Conservation (phyloP, 2,888 invertebrate genomes). For the Pterostichus niger region DNA sequence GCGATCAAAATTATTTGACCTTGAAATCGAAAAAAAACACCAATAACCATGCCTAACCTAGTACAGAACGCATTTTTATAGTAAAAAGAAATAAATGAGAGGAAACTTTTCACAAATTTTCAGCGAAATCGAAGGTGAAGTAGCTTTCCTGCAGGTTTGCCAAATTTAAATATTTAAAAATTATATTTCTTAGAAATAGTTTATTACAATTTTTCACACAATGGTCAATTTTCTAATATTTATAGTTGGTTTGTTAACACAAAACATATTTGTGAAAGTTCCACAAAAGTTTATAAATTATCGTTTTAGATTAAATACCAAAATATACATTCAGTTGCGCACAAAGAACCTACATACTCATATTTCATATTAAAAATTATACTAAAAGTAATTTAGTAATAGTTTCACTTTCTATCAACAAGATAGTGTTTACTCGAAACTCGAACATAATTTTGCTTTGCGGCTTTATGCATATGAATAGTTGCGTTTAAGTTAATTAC, state of each 20-base stretch:
- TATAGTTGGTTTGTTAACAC: neutral
- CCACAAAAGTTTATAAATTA: neutral
- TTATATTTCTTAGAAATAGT: no score
- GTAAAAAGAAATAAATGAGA: no score
- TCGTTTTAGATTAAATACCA: slow-evolving; percentile 38
- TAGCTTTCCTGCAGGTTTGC: no score
- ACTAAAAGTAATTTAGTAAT: slow-evolving; percentile 12
- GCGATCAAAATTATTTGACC: no score
- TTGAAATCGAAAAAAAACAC: no score
- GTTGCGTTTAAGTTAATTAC: slow-evolving; percentile 13
- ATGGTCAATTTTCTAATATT: neutral
- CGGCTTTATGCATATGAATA: slow-evolving; percentile 17
- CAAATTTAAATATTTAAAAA: no score
- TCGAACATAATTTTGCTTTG: slow-evolving; percentile 8
- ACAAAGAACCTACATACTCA: neutral
- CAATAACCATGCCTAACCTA: no score
- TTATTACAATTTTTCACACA: neutral
- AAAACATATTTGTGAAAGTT: slow-evolving; percentile 24
- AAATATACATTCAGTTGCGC: slow-evolving; percentile 6
- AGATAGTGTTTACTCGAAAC: neutral
- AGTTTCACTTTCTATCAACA: slow-evolving; percentile 29
- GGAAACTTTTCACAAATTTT: no score
- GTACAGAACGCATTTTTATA: no score
- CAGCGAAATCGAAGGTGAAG: no score
- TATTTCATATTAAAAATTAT: neutral